phyloP scores from a whole-genome alignment of 1,140 invertebrate genomes.

The Neodiprion virginianus region DNA sequence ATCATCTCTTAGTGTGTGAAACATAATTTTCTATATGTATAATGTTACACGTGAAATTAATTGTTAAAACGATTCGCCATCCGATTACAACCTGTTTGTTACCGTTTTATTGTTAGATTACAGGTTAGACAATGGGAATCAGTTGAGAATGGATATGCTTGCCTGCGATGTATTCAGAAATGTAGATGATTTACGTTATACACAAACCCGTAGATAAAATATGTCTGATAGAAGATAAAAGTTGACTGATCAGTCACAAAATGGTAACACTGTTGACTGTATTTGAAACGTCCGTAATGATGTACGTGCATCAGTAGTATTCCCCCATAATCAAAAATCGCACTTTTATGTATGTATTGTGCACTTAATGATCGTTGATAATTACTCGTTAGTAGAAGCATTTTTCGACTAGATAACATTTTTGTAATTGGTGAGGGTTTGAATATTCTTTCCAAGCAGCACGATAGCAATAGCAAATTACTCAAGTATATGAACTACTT shows the following conservation, averaged over 20 bases:
- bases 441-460: background rate
- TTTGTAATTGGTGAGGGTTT: background rate
- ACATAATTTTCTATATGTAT: background rate
- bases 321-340: too few species aligned
- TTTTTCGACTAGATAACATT: background rate
- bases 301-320: too few species aligned
- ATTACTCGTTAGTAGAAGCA: too few species aligned
- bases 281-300: too few species aligned
- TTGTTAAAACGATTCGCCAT: background rate
- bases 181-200: background rate
- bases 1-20: slow-evolving; percentile 43
- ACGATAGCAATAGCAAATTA: background rate
- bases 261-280: too few species aligned
- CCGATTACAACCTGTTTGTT: background rate
- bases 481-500: background rate
- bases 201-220: too few species aligned
- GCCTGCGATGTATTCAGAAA: background rate
- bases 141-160: background rate
- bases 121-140: too few species aligned
- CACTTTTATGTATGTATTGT: too few species aligned
- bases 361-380: background rate
- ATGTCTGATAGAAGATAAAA: too few species aligned
- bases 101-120: too few species aligned
- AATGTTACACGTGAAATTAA: background rate
- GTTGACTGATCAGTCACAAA: too few species aligned